These are phyloP conservation scores for Leucoraja erinaceus DNA, from an alignment of 2,113 vertebrate genomes.

Conservation along the genomic window DNA sequence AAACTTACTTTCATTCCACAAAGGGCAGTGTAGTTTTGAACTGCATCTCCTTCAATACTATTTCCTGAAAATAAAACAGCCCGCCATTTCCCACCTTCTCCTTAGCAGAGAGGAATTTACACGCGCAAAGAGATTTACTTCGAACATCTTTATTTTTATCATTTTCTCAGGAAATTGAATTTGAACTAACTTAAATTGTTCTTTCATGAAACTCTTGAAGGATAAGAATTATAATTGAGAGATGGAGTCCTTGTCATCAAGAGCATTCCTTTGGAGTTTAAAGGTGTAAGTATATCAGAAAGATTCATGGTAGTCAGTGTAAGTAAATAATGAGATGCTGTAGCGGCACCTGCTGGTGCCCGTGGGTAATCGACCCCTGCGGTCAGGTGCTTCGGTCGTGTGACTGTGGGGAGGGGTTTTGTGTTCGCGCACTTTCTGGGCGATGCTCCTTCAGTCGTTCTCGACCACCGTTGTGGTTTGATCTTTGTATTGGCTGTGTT, in stretches of 20 bases:
- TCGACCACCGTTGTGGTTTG: too few relatives aligned
- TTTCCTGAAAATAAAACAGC: neutral
- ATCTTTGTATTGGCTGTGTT: too few relatives aligned
- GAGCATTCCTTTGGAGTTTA: too few relatives aligned
- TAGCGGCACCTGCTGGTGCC: too few relatives aligned
- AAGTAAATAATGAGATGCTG: neutral
- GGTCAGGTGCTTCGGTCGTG: too few relatives aligned
- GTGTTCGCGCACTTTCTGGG: too few relatives aligned
- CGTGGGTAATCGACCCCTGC: too few relatives aligned
- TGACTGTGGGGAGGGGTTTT: too few relatives aligned
- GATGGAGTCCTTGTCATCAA: neutral
- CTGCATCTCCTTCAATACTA: neutral
- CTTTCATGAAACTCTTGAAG: neutral
- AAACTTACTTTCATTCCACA: neutral
- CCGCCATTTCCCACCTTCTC: neutral
- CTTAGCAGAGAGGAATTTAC: neutral
- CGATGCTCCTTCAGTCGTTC: too few relatives aligned
- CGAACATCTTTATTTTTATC: neutral
- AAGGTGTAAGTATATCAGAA: neutral
- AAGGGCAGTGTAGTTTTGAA: neutral
- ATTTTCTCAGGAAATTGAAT: neutral
- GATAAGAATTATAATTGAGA: neutral
- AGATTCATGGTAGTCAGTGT: neutral
- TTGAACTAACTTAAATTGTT: neutral
- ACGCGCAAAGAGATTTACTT: neutral